Base-by-base conservation (phyloP, 2,797 vertebrate genomes). In the Pterois miles region DNA sequence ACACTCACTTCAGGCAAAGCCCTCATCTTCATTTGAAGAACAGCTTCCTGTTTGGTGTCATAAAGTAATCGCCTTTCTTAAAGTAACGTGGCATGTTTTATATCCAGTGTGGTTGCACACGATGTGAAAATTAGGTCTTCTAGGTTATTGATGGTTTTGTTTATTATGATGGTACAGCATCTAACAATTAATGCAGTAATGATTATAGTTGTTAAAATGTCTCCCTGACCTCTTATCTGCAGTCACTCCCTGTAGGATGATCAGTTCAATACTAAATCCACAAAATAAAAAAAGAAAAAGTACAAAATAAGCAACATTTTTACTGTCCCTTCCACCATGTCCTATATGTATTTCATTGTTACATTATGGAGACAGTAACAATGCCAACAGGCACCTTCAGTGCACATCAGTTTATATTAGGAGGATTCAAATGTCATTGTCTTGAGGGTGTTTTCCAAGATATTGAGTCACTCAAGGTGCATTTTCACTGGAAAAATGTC, bases 291-390 rank as follows among this genome's bases (percentile, higher is more conserved):
- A n/a, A n/a, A n/a, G n/a, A n/a, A n/a, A n/a, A n/a, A 14, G 33
- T 23, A 48, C 54, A 22, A 68, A 64, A 65, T 36, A 31, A 54
- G 29, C 23, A 72, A 9, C 33, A 46, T 65, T 74, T 71, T 66
- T 53, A 56, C 52, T 46, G 31, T 53, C 57, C 27, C 34, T 46
- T 43, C 27, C 46, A 66, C 27, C 46, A 20, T 48, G 62, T 38
- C 6, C 38, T 22, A 1, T 67, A 50, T 34, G 18, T 20, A 74
- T 70, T 58, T 48, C 40, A 36, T 64, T 11, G 16, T 59, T 75
- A 33, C 46, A 18, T 74, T 27, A 31, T 63, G 23, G 53, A 48
- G 40, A 33, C 62, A 29, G 31, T 67, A 43, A 78, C 25, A 16
- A 40, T 59, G 31, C 34, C 16, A 53, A 29, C 22, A 33, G 13